A percentile compares a stretch with the other conserved stretches of the same genome.
These are phyloP conservation scores for Ammodytes marinus DNA, from an alignment of 2,113 vertebrate genomes.

Conservation along the genomic window DNA sequence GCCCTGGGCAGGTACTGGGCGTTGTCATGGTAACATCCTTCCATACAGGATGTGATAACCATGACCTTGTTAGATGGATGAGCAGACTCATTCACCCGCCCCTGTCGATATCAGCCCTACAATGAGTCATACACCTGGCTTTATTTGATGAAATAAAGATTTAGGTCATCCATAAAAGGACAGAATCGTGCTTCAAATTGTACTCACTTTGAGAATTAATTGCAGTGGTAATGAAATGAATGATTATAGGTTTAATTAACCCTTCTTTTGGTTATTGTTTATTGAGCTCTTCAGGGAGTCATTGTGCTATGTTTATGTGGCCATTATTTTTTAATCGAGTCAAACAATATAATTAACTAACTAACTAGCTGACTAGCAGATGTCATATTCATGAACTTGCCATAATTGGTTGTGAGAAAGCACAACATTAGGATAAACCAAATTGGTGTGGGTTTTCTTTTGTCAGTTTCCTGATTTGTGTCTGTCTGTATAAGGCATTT, in stretches of 20 bases:
- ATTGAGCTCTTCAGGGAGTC: neutral
- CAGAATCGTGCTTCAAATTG: neutral
- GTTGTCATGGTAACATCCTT: conserved; percentile 64
- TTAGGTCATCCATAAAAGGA: conserved; percentile 11
- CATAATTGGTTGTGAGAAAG: too few relatives aligned
- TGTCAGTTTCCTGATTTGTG: too few relatives aligned
- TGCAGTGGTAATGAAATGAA: neutral
- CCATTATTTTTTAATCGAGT: neutral
- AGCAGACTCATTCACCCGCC: conserved; percentile 27
- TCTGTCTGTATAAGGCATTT: too few relatives aligned
- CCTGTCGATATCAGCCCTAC: conserved; percentile 10
- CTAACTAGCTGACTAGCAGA: too few relatives aligned
- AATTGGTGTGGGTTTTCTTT: too few relatives aligned
- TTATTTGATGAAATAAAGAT: conserved; percentile 17
- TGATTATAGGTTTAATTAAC: neutral
- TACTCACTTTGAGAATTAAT: neutral
- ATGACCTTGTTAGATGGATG: conserved; percentile 51
- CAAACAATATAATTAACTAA: neutral
- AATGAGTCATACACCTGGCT: conserved; percentile 2
- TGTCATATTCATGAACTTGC: too few relatives aligned
- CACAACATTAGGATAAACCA: too few relatives aligned
- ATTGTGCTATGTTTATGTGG: neutral
- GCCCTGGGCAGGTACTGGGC: conserved; percentile 25
- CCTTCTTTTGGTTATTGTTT: neutral
- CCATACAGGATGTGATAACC: conserved; percentile 64